phyloP scores from a whole-genome alignment of 2,888 invertebrate genomes.

The Drosophila longiperda region DNA sequence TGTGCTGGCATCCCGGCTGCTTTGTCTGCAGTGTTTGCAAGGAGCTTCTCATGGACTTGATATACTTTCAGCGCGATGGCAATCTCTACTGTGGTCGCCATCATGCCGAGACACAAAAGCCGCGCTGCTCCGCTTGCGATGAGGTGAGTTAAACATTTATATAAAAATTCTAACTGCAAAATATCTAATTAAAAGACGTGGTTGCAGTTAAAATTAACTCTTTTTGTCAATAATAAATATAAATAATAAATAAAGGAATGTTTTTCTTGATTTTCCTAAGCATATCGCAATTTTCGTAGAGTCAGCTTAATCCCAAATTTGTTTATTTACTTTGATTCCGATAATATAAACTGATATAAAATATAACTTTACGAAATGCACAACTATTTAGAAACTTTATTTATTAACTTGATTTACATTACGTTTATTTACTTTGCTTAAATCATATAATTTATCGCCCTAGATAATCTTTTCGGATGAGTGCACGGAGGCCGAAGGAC shows the following conservation, averaged over 20 bases:
- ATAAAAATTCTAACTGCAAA: not conserved
- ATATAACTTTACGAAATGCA: not conserved
- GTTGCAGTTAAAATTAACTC: not conserved
- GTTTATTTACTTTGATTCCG: too few species aligned
- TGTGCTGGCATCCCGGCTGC: slow-evolving; percentile 98
- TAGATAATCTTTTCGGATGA: slow-evolving; percentile 99
- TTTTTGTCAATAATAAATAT: not conserved
- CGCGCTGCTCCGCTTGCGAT: slow-evolving; percentile 98
- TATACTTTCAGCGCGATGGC: slow-evolving; percentile 97
- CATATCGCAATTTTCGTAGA: not conserved
- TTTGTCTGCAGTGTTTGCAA: slow-evolving; percentile 96
- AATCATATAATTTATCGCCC: not conserved
- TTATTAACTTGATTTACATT: not conserved
- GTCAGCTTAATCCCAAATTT: not conserved
- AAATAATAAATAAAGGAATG: not conserved
- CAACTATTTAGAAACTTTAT: not conserved
- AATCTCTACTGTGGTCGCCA: slow-evolving; percentile 97
- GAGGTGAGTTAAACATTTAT: slow-evolving; percentile 88
- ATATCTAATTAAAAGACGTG: slow-evolving; percentile 2
- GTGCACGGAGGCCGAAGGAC: slow-evolving; percentile 99
- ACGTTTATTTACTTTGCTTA: not conserved
- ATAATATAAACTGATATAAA: not conserved
- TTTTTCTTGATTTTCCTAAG: not conserved
- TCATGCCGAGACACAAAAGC: slow-evolving; percentile 98
- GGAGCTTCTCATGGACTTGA: slow-evolving; percentile 97